A percentile compares a stretch with the other conserved stretches of the same genome.
Conservation (phyloP, 2,888 invertebrate species). For the Diarsia mendica region DNA sequence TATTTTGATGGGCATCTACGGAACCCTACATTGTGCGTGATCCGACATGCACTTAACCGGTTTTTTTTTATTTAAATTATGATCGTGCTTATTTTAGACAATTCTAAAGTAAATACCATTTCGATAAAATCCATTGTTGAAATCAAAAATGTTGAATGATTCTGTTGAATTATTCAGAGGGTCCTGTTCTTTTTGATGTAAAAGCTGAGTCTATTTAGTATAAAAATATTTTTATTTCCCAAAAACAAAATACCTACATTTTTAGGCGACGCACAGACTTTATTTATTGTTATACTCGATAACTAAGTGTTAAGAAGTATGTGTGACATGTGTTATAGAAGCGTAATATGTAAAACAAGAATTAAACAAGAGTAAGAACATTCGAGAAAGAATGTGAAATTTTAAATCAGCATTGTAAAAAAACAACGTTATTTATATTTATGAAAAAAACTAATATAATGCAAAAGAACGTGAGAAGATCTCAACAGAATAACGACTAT, state of each 20-base stretch:
- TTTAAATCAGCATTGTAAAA: too few species aligned
- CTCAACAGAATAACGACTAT: not conserved
- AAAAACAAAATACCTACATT: not conserved
- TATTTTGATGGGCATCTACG: too few species aligned
- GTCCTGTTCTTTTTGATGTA: constrained; percentile 54
- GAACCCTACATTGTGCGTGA: too few species aligned
- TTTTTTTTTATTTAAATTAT: constrained; percentile 36
- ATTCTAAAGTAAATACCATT: constrained; percentile 45
- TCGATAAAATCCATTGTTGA: constrained; percentile 46
- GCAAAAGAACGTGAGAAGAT: not conserved
- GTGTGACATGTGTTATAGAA: not conserved
- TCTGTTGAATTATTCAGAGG: constrained; percentile 68
- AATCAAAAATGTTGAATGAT: too few species aligned
- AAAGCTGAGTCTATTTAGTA: not conserved
- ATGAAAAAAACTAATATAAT: not conserved
- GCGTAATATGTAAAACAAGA: too few species aligned
- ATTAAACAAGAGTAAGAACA: too few species aligned
- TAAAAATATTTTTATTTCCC: not conserved
- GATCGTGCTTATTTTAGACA: too few species aligned
- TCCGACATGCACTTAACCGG: too few species aligned
- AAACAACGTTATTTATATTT: too few species aligned
- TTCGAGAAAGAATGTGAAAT: too few species aligned
- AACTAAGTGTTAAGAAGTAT: not conserved
- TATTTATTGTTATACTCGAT: too few species aligned
- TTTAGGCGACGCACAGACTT: not conserved